Percentiles rank a stretch among this genome's conserved stretches.
Evolutionary conservation across 2,888 invertebrate genomes (phyloP).

Genomic region (Drosophila atroscutellata): DNA sequence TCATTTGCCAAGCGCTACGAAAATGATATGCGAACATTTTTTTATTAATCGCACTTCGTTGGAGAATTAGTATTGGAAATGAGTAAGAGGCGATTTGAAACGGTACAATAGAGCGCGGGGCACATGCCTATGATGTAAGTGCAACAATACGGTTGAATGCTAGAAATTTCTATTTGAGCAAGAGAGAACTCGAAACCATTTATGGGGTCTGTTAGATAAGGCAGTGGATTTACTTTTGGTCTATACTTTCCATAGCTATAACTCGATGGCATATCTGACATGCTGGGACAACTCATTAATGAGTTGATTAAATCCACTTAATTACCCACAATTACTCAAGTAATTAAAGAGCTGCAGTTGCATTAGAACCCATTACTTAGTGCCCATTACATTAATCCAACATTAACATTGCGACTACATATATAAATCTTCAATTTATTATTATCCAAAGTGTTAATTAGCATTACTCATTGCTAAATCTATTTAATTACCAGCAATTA

Average conservation of each 20-base stretch:
- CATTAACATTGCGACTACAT: neutral
- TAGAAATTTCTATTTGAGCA: neutral
- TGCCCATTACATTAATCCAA: neutral
- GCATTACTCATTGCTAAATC: neutral
- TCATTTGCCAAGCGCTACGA: slow-evolving; percentile 17
- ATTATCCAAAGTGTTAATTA: neutral
- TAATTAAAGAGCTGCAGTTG: neutral
- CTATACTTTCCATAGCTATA: neutral
- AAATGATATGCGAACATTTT: slow-evolving; percentile 10
- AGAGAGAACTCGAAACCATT: neutral
- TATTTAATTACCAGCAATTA: neutral
- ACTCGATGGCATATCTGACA: neutral
- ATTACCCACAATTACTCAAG: neutral
- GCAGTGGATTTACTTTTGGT: neutral
- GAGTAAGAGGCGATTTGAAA: neutral
- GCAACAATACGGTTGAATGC: neutral
- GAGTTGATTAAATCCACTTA: neutral
- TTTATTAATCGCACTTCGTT: slow-evolving; percentile 8
- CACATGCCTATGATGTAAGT: neutral
- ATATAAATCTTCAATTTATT: neutral
- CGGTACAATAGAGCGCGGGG: neutral
- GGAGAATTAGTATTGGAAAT: slow-evolving; percentile 21
- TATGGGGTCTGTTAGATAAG: neutral
- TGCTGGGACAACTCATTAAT: neutral
- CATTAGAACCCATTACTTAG: neutral